Base-by-base conservation (phyloP, 2,888 invertebrate genomes). In the Hyposoter dolosus region DNA sequence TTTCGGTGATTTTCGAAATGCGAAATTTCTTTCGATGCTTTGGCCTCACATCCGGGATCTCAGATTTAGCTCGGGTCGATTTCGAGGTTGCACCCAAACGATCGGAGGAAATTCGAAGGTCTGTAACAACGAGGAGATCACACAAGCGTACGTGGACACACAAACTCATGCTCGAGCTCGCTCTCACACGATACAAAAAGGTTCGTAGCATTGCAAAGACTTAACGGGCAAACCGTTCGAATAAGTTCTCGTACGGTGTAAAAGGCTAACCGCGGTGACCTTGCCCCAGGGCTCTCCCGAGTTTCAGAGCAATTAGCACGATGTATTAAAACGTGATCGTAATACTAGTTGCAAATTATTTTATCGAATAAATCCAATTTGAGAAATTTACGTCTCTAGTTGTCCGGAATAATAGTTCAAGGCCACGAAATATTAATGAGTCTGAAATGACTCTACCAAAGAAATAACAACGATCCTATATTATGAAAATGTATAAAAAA, bases 51-150 rank as follows among this genome's bases (percentile, higher is more conserved):
- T 85, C 85, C 82, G 82, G 85, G 76, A 83, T 68, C 85, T 76
- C 79, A 60, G 66, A 80, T 80, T 83, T 66, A 78, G 50, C 76
- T 80, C 82, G 47, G 60, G 66, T 72, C 35, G 68, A 15, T 75
- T 35, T 28, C 69, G 66, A 63, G 79, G 63, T 45, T 78, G 50
- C 60, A 69, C 40, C 12, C 56, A 71, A 43, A 28, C 69, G 47
- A 83, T 86, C 77, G 68, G 69, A 83, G 81, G 81, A 86, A 86
- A 78, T 86, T 86, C 83, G 86, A 86, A 86, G 86, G 86, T 50
- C 83, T 82, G 40, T n/a, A 74, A 71, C 56, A 79, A 60, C 80
- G 60, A 43, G 60, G 32, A 60, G 17, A 60, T 19, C 40, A 23
- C 60, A 43, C 35, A 28, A 5, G 53, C 43, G 10, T 50, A 7